phyloP scores from a whole-genome alignment of 2,888 invertebrate species.

The Nomada fabriciana region DNA sequence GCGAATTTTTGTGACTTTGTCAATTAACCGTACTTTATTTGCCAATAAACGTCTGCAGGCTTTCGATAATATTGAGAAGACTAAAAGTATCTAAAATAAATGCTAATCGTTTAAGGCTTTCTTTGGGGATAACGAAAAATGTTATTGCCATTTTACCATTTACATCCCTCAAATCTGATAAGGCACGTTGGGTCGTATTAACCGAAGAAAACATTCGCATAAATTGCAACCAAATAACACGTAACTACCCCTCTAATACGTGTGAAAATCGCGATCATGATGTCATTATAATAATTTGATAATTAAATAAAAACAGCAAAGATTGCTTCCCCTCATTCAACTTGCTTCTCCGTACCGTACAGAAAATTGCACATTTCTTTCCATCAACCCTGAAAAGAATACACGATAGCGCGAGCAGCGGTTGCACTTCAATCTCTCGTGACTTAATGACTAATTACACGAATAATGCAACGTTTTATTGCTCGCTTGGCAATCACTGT shows the following conservation, averaged over 20 bases:
- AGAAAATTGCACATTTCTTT: background rate
- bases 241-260: background rate
- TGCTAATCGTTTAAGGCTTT: no score
- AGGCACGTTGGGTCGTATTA: background rate
- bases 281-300: background rate
- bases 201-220: background rate
- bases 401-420: slow-evolving; percentile 18
- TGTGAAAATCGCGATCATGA: background rate
- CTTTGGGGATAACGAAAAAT: no score
- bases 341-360: slow-evolving; percentile 10
- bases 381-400: background rate
- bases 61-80: no score
- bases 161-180: no score
- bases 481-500: slow-evolving; percentile 50
- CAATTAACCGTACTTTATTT: no score
- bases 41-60: no score
- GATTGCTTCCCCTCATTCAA: slow-evolving; percentile 1
- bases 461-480: slow-evolving; percentile 67
- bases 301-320: background rate
- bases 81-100: no score
- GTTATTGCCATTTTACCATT: no score
- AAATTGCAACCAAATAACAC: background rate
- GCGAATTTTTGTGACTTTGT: no score
- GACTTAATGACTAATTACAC: slow-evolving; percentile 67
- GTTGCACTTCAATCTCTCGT: slow-evolving; percentile 51